phyloP scores from a whole-genome alignment of 2,888 invertebrate species.

The Pardosa pseudoannulata region DNA sequence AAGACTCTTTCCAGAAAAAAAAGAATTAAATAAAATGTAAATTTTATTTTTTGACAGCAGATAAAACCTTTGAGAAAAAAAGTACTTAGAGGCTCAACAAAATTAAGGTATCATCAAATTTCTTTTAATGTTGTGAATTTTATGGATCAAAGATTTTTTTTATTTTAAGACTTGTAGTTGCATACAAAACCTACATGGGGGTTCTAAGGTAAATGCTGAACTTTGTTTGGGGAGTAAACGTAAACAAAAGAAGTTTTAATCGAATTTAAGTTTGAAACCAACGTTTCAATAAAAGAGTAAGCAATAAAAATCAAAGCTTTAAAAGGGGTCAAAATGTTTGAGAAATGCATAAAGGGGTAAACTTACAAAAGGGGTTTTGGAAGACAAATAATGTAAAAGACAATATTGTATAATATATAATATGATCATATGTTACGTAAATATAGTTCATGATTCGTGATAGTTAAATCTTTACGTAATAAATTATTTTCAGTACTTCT shows the following conservation, averaged over 20 bases:
- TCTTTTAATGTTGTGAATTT: neutral
- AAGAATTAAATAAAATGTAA: neutral
- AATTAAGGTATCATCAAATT: neutral
- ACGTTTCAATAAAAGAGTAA: too few species aligned
- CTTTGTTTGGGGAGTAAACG: neutral
- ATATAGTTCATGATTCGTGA: too few species aligned
- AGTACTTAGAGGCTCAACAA: neutral
- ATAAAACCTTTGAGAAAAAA: conserved; percentile 1
- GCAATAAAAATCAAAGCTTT: too few species aligned
- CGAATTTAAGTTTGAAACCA: too few species aligned
- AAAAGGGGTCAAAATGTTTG: too few species aligned
- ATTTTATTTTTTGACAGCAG: neutral
- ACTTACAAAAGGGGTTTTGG: too few species aligned
- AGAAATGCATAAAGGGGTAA: too few species aligned
- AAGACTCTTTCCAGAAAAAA: neutral
- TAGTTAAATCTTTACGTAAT: too few species aligned
- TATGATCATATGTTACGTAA: too few species aligned
- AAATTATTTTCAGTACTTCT: too few species aligned
- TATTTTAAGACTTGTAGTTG: neutral
- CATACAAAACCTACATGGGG: neutral
- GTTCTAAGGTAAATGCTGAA: neutral
- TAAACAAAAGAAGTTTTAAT: neutral
- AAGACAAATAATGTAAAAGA: too few species aligned
- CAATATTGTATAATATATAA: too few species aligned
- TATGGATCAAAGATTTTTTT: neutral